Evolutionary conservation across 2,888 invertebrate genomes (phyloP).

Genomic region (Cataglyphis cursor): DNA sequence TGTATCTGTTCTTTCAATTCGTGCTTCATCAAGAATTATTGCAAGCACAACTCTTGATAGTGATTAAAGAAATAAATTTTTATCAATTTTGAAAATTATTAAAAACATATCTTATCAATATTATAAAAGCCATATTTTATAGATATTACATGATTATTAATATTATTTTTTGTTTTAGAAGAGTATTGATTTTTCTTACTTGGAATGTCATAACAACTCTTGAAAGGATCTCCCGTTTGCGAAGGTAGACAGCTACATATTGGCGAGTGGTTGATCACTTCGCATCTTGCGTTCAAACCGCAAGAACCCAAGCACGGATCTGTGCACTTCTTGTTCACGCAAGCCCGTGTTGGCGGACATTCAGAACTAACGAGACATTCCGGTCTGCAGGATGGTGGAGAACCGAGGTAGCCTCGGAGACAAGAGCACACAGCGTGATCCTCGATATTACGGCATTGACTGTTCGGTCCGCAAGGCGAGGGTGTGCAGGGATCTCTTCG

Average conservation of each 20-base stretch:
- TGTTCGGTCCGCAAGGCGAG: slow-evolving; percentile 86
- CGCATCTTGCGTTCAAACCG: slow-evolving; percentile 88
- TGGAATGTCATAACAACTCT: slow-evolving; percentile 90
- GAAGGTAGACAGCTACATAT: slow-evolving; percentile 87
- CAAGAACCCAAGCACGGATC: slow-evolving; percentile 89
- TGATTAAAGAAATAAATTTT: background rate
- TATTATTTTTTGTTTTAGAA: background rate
- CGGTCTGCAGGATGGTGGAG: slow-evolving; percentile 86
- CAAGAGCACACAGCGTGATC: slow-evolving; percentile 87
- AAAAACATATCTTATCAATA: background rate
- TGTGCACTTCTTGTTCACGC: slow-evolving; percentile 91
- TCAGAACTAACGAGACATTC: slow-evolving; percentile 87
- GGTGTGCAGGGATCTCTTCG: slow-evolving; percentile 84
- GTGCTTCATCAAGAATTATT: background rate
- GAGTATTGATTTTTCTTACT: slow-evolving; percentile 64
- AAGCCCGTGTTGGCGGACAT: slow-evolving; percentile 88
- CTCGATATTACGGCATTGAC: slow-evolving; percentile 85
- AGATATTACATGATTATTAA: background rate
- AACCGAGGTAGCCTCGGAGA: slow-evolving; percentile 86
- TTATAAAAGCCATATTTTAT: background rate
- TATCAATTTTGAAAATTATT: slow-evolving; percentile 10
- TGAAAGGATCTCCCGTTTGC: slow-evolving; percentile 92
- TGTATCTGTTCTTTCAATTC: background rate
- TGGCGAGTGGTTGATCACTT: slow-evolving; percentile 88
- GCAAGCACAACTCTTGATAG: background rate